Evolutionary conservation across 1,140 invertebrate genomes (phyloP), one percentile per base, ranked within the genome.

Genomic region (Mylabris phalerata): DNA sequence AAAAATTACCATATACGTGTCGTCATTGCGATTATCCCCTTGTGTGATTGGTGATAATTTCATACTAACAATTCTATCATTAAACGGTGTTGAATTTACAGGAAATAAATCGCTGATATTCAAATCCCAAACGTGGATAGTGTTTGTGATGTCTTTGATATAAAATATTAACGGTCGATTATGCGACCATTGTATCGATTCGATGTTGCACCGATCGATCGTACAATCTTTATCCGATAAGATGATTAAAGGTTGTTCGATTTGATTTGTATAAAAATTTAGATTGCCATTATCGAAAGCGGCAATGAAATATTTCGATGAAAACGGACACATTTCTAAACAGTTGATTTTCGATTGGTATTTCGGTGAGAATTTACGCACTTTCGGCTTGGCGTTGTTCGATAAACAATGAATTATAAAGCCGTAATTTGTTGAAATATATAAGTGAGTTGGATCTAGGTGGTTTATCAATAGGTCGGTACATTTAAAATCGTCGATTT

Each of bases 81-180:
- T 63, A 45, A 71, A 67, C 9, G 60, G 57, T 40, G 72, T 49
- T 0, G 70, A 66, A 60, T 65, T 67, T 32, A 67, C 57, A 1
- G 72, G 71, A 49, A 58, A 68, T 44, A 72, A 62, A 59, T 73
- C 71, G 61, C 71, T 73, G 40, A 62, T 61, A 24, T 55, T 63
- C 38, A 74, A 57, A 63, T 74, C 64, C 73, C 73, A 74, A 40
- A 72, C 59, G 43, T 72, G 66, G 13, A 74, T 57, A 6, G 27
- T 57, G 60, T 73, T 70, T 50, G 47, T 52, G 0, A 45, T 55
- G 59, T 71, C 69, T 55, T 69, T 68, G 3, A 65, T 62, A 44
- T 71, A 74, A 50, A 74, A 67, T 13, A 73, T 45, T 45, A 70
- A 71, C 10, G 73, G 71, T 64, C 64, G 68, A 13, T 68, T 67